Evolutionary conservation across 2,797 vertebrate species (phyloP), one percentile per base, ranked within the genome.

Genomic region (Emydoidea blandingii): DNA sequence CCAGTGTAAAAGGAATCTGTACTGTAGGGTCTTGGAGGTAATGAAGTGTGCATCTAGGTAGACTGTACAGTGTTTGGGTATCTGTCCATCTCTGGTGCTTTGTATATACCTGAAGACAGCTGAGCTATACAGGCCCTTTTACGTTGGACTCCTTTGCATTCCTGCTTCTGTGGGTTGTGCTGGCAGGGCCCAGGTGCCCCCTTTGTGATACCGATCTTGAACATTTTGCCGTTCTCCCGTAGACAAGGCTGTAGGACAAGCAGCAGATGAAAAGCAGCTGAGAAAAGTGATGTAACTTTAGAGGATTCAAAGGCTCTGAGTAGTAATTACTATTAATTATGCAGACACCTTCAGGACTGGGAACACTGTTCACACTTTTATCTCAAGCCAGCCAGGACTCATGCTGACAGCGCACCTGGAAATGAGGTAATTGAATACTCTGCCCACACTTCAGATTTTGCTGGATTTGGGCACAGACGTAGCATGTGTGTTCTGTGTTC

Each of bases 401-500:
- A 8, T 47, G 81, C 95, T 97, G 97, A 94, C 92, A 85, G 95
- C 83, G 41, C 95, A 94, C 95, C 95, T 97, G 97, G 96, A 97
- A 97, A 95, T 97, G 95, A 97, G 91, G 97, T 96, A 95, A 97
- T 86, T 12, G 54, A 85, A 84, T 86, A 23, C 87, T 95, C 96
- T 97, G 93, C 97, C 96, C 89, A 72, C 95, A 76, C 86, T 86
- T 96, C 80, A 53, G 86, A 86, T 94, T 72, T 85, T 86, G 87
- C 79, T 89, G 88, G 65, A 81, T 79, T 86, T 62, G 88, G 96
- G 89, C 92, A 88, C 84, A 89, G 83, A 11, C 2, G 0, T 1
- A 68, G 83, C 3, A 0, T 37, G 8, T 87, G 87, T 94, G 94
- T 96, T 52, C 90, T 79, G 52, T 88, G 87, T 89, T 95, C 68